Conservation (phyloP, 1,140 invertebrate species). For the Drosophila tropicalis region DNA sequence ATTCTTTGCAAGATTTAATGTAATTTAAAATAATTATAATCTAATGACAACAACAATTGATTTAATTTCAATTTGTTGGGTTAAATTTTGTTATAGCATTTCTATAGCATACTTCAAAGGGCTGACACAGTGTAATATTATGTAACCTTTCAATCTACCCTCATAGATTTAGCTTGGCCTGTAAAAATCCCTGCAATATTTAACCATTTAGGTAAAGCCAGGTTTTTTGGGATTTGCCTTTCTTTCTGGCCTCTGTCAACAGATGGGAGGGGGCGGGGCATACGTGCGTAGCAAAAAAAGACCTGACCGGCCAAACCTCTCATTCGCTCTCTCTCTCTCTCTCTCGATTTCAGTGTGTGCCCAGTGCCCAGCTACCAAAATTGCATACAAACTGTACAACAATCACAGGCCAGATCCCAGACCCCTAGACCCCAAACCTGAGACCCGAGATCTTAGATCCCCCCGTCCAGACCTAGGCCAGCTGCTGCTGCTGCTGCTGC, state of each 20-base stretch:
- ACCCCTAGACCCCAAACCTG: background rate
- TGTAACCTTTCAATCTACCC: too few relatives aligned
- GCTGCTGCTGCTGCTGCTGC: slow-evolving; percentile 30
- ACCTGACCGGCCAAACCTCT: background rate
- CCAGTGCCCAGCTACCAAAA: slow-evolving; percentile 21
- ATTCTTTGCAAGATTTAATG: too few relatives aligned
- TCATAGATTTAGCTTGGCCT: too few relatives aligned
- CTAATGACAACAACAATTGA: too few relatives aligned
- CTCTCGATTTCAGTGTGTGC: background rate
- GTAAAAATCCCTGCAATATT: background rate
- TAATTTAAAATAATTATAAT: too few relatives aligned
- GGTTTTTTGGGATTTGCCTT: slow-evolving; percentile 2
- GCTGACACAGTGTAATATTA: too few relatives aligned
- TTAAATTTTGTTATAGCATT: too few relatives aligned
- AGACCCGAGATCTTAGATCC: slow-evolving; percentile 4
- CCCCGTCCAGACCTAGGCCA: slow-evolving; percentile 13
- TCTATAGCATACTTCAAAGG: too few relatives aligned
- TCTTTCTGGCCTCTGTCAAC: background rate
- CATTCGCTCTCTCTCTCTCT: background rate
- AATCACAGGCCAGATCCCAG: background rate
- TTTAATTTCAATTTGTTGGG: too few relatives aligned
- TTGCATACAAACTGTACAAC: slow-evolving; percentile 19
- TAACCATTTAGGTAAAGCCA: slow-evolving; percentile 1
- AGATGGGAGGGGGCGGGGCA: background rate
- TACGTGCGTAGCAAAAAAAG: slow-evolving; percentile 11